These are phyloP conservation scores for Dryobates pubescens DNA, from an alignment of 2,797 vertebrate species.

Conservation along the genomic window DNA sequence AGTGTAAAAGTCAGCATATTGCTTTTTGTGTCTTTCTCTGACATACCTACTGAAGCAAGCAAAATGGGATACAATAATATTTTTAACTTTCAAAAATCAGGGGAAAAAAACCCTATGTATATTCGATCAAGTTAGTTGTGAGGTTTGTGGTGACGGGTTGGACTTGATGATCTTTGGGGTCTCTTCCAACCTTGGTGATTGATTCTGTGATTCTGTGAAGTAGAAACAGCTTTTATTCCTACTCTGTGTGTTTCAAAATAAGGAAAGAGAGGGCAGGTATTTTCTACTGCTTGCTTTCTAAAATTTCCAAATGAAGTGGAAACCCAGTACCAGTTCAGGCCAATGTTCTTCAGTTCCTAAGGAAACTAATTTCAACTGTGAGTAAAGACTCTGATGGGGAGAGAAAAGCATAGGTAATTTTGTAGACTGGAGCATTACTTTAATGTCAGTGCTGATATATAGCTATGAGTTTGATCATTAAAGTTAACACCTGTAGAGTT, in stretches of 20 bases:
- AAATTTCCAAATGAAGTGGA: background rate
- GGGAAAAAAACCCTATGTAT: background rate
- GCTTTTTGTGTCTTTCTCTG: background rate
- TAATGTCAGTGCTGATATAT: conserved; percentile 63
- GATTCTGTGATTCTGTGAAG: too few species aligned
- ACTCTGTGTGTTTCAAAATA: background rate
- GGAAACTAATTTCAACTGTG: conserved; percentile 33
- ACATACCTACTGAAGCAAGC: background rate
- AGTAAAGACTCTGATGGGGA: background rate
- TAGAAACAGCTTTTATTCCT: background rate
- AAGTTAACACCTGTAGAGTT: conserved; percentile 54
- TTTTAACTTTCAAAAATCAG: background rate
- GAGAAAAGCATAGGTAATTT: conserved; percentile 28
- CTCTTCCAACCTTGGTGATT: too few species aligned
- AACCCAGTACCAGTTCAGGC: background rate
- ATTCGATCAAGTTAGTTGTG: background rate
- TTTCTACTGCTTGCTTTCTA: background rate
- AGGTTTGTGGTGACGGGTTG: too few species aligned
- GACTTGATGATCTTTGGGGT: too few species aligned
- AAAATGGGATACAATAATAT: background rate
- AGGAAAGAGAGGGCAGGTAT: background rate
- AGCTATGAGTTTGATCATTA: conserved; percentile 58
- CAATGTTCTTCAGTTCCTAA: background rate
- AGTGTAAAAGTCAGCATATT: background rate
- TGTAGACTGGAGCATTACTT: conserved; percentile 42